phyloP scores from a whole-genome alignment of 2,113 vertebrate genomes.

The Panthera tigris region DNA sequence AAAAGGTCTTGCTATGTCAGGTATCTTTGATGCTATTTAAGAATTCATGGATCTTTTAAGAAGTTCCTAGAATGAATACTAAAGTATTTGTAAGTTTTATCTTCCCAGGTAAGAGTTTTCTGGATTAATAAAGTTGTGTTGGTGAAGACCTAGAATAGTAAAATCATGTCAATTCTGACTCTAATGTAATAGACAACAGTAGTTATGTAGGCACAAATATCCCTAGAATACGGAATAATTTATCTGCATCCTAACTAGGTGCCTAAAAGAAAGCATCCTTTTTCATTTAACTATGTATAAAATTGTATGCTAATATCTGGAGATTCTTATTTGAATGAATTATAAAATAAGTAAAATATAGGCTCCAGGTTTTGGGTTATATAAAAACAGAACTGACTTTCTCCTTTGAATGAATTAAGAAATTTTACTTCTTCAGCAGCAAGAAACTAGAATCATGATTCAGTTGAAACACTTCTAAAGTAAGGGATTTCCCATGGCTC shows the following conservation, averaged over 20 bases:
- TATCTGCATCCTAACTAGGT: background rate
- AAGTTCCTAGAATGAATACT: slow-evolving; percentile 29
- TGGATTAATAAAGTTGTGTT: slow-evolving; percentile 22
- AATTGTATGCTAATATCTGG: background rate
- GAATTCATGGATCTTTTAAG: background rate
- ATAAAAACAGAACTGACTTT: background rate
- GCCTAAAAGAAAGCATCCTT: background rate
- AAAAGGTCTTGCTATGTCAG: background rate
- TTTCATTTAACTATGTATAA: background rate
- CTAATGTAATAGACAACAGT: background rate
- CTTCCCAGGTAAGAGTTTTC: background rate
- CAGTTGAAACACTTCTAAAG: background rate
- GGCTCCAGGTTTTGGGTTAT: background rate
- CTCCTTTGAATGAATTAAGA: slow-evolving; percentile 11
- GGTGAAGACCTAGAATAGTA: background rate
- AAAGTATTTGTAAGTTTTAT: slow-evolving; percentile 38
- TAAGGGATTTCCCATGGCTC: background rate
- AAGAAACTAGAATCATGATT: slow-evolving; percentile 27
- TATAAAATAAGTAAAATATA: background rate
- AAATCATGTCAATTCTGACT: background rate
- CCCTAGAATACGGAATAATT: background rate
- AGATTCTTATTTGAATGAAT: slow-evolving; percentile 38
- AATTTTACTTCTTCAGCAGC: background rate
- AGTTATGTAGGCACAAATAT: slow-evolving; percentile 7
- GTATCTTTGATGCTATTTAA: background rate